Evolutionary conservation across 2,888 invertebrate genomes (phyloP).

Genomic region (Charanyca ferruginea): DNA sequence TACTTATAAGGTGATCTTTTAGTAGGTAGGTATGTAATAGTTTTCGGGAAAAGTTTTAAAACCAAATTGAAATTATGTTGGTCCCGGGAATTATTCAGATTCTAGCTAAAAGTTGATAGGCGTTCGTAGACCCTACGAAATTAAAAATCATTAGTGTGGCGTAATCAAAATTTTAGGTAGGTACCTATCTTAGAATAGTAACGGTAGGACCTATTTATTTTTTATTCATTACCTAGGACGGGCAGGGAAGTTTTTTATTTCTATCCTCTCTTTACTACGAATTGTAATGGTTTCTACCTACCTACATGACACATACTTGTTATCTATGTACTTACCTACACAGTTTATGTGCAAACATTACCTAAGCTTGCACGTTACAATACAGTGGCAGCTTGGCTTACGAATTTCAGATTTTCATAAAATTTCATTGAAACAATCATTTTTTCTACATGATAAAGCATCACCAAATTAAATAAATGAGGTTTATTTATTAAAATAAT

Average conservation of each 20-base stretch:
- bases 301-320: not conserved
- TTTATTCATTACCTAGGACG: not conserved
- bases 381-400: slow-evolving; percentile 5
- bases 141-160: not conserved
- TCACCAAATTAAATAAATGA: no score
- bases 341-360: slow-evolving; percentile 21
- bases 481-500: no score
- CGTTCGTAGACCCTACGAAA: slow-evolving; percentile 12
- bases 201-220: not conserved
- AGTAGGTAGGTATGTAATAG: not conserved
- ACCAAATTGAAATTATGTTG: slow-evolving; percentile 28
- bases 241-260: not conserved
- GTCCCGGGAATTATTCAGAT: slow-evolving; percentile 39
- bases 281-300: not conserved
- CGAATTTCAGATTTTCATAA: slow-evolving; percentile 7
- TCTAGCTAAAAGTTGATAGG: slow-evolving; percentile 21
- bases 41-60: slow-evolving; percentile 12
- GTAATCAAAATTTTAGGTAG: not conserved
- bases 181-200: no score
- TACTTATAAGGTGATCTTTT: no score
- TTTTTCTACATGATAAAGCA: not conserved
- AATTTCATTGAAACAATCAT: not conserved
- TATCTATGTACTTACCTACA: slow-evolving; percentile 4
- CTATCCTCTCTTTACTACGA: slow-evolving; percentile 2
- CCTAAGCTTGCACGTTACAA: slow-evolving; percentile 16